phyloP scores from a whole-genome alignment of 2,113 vertebrate species.

The Paradisaea rubra region DNA sequence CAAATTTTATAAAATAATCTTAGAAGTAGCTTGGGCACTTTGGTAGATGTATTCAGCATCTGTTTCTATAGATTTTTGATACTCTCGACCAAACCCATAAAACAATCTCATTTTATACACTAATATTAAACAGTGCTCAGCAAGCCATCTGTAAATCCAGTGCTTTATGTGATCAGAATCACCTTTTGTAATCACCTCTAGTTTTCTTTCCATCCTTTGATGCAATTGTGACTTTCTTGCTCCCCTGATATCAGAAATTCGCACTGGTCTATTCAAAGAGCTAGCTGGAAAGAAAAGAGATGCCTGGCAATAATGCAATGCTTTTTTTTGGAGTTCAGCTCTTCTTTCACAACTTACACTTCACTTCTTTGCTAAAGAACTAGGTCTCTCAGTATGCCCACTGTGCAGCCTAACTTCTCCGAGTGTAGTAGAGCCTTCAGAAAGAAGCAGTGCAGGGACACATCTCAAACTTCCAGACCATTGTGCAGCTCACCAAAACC shows the following conservation, averaged over 20 bases:
- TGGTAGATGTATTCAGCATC: neutral
- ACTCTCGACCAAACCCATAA: neutral
- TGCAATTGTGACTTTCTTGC: neutral
- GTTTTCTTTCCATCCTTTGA: neutral
- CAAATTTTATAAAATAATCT: conserved; percentile 1
- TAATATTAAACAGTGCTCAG: neutral
- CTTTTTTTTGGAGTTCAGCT: neutral
- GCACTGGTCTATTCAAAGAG: neutral
- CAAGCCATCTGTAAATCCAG: neutral
- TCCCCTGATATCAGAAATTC: neutral
- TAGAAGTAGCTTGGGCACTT: neutral
- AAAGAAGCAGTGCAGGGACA: neutral
- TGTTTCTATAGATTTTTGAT: conserved; percentile 24
- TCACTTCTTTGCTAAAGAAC: neutral
- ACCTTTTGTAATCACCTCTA: neutral
- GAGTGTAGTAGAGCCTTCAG: neutral
- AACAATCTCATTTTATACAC: neutral
- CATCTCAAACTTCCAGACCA: neutral
- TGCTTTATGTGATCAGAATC: neutral
- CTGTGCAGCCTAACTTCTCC: neutral
- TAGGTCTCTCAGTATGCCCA: neutral
- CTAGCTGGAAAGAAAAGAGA: neutral
- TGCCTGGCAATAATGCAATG: neutral
- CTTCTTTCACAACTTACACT: neutral
- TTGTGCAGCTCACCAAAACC: neutral